These are phyloP conservation scores for Pitangus sulphuratus DNA, from an alignment of 2,797 vertebrate species.

Conservation along the genomic window DNA sequence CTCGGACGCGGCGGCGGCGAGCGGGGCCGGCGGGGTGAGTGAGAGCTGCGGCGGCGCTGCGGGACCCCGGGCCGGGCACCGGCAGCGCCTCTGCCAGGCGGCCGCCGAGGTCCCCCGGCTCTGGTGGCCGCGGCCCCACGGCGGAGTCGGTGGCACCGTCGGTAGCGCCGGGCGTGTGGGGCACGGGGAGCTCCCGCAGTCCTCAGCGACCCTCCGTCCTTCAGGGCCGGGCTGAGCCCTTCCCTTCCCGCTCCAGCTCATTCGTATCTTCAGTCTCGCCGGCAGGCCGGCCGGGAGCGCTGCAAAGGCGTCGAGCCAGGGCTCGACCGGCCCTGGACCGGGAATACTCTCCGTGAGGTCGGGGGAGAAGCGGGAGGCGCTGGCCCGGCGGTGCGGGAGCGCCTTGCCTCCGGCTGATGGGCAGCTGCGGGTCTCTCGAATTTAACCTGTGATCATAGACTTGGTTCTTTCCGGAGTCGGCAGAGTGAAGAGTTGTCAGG, in stretches of 20 bases:
- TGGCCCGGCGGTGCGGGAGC: neutral
- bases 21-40: neutral
- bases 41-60: neutral
- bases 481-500: neutral
- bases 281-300: neutral
- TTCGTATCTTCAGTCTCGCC: accelerated
- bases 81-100: neutral
- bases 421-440: neutral
- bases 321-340: neutral
- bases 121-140: too few relatives aligned
- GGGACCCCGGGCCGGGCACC: neutral
- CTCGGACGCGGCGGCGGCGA: neutral
- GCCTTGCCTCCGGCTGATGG: neutral
- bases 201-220: neutral
- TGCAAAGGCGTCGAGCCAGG: neutral
- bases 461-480: neutral
- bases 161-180: neutral
- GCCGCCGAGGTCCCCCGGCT: neutral
- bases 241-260: too few relatives aligned
- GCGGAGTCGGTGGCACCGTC: neutral
- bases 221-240: neutral
- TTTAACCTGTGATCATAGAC: neutral
- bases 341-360: accelerated
- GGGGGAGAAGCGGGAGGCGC: accelerated
- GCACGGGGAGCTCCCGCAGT: neutral